A percentile compares a stretch with the other conserved stretches of the same genome.
phyloP scores from a whole-genome alignment of 1,140 invertebrate genomes.

The Cherax destructor region DNA sequence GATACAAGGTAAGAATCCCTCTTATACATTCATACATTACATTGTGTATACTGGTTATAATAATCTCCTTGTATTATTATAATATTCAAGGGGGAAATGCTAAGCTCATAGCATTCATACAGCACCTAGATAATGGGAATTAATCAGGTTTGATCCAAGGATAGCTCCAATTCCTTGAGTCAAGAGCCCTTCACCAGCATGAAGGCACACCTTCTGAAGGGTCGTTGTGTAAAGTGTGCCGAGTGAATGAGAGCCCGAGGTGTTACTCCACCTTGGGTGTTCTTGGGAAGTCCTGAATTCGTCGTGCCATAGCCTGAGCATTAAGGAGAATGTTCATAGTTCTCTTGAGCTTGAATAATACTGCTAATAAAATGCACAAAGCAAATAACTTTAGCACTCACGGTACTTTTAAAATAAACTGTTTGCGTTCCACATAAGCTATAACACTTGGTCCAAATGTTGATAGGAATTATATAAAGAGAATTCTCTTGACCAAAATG shows the following conservation, averaged over 20 bases:
- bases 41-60: neutral
- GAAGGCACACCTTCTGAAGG: too few relatives aligned
- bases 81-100: too few relatives aligned
- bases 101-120: too few relatives aligned
- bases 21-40: neutral
- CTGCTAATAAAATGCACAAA: constrained; percentile 18
- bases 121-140: too few relatives aligned
- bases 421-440: neutral
- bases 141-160: too few relatives aligned
- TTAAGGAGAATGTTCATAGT: constrained; percentile 5
- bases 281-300: constrained; percentile 52
- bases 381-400: constrained; percentile 19
- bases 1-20: neutral
- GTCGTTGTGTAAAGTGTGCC: neutral
- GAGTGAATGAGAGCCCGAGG: neutral
- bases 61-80: neutral
- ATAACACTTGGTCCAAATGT: neutral
- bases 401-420: constrained; percentile 10
- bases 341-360: constrained; percentile 1
- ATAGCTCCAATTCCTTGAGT: too few relatives aligned
- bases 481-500: neutral
- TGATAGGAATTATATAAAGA: neutral
- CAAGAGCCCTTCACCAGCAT: too few relatives aligned
- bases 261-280: neutral
- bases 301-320: constrained; percentile 52